A percentile compares a stretch with the other conserved stretches of the same genome.
These are phyloP conservation scores for Cantharis nigra DNA, from an alignment of 2,888 invertebrate genomes.

Conservation along the genomic window DNA sequence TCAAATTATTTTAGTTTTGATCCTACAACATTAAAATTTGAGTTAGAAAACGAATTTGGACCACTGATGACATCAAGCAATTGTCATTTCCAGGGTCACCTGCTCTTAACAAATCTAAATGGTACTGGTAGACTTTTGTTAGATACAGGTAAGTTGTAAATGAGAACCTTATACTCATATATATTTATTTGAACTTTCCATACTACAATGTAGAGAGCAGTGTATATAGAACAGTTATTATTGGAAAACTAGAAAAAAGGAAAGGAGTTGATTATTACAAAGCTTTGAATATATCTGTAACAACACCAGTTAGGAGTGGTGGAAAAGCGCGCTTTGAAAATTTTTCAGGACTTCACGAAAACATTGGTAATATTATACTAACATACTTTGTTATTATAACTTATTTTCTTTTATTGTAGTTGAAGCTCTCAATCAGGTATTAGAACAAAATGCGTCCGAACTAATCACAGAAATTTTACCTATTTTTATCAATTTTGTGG, in stretches of 20 bases:
- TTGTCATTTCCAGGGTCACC: background rate
- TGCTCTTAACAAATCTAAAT: background rate
- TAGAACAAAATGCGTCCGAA: background rate
- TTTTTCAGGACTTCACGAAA: background rate
- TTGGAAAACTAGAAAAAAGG: background rate
- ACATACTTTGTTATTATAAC: background rate
- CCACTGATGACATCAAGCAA: background rate
- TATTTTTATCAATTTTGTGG: background rate
- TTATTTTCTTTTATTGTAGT: background rate
- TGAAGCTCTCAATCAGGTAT: background rate
- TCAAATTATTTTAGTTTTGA: background rate
- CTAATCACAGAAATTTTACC: background rate
- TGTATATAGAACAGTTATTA: background rate
- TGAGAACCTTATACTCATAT: no score
- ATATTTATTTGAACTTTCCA: background rate
- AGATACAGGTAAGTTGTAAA: background rate
- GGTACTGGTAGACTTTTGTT: background rate
- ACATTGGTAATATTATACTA: background rate
- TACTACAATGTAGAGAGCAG: background rate
- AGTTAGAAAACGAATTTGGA: background rate
- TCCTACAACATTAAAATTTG: background rate
- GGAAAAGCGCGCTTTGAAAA: background rate
- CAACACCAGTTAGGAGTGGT: background rate
- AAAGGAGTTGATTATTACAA: background rate
- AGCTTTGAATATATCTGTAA: background rate